These are phyloP conservation scores for Iguana delicatissima DNA, from an alignment of 2,797 vertebrate species.

Conservation along the genomic window DNA sequence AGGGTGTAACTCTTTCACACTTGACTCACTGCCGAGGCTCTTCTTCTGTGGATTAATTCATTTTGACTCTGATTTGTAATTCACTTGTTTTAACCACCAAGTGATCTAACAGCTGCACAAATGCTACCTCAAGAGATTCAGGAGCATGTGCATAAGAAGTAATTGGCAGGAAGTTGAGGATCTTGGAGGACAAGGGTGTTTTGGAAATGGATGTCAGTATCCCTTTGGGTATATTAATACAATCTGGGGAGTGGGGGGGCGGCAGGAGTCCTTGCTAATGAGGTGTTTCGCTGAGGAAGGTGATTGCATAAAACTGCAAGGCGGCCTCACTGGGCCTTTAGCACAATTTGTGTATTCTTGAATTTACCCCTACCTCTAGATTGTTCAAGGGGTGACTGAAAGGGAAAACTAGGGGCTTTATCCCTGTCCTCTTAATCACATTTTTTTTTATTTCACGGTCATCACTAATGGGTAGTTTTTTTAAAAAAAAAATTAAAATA, in stretches of 20 bases:
- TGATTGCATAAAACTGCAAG: not conserved
- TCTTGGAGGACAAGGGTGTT: not conserved
- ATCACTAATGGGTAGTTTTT: not conserved
- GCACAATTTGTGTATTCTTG: not conserved
- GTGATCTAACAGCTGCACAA: not conserved
- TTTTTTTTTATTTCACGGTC: not conserved
- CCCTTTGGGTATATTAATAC: not conserved
- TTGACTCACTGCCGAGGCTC: not conserved
- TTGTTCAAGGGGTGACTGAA: not conserved
- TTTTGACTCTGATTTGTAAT: not conserved
- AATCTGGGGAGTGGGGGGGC: not conserved
- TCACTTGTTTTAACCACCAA: slow-evolving; percentile 4
- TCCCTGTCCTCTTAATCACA: not conserved
- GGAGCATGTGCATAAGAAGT: fast-evolving
- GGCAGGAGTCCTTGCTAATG: not conserved
- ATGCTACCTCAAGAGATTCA: not conserved
- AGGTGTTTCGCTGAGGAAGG: not conserved
- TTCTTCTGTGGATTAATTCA: slow-evolving; percentile 3
- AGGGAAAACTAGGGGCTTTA: not conserved
- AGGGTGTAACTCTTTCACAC: not conserved
- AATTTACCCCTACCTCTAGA: not conserved
- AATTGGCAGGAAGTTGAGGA: not conserved
- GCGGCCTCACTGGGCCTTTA: not conserved
- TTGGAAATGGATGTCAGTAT: not conserved
- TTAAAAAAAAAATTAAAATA: not conserved